phyloP scores from a whole-genome alignment of 2,888 invertebrate genomes.

The Agapostemon virescens region DNA sequence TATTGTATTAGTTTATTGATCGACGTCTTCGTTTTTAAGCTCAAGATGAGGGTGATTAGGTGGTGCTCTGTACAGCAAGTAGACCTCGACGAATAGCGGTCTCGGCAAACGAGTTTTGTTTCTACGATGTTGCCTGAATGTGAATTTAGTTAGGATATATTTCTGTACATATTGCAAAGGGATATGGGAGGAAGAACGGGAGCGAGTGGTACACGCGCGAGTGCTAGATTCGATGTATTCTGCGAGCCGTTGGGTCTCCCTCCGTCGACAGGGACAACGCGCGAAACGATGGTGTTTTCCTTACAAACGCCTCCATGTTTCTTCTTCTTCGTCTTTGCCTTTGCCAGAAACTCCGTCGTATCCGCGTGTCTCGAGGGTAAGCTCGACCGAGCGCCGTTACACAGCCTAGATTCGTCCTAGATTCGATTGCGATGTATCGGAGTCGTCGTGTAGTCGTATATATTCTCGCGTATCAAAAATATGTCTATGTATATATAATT shows the following conservation, averaged over 20 bases:
- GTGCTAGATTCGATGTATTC: slow-evolving; percentile 58
- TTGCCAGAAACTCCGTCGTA: slow-evolving; percentile 26
- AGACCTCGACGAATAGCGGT: slow-evolving; percentile 37
- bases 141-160: slow-evolving; percentile 69
- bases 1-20: slow-evolving; percentile 35
- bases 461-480: slow-evolving; percentile 66
- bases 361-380: slow-evolving; percentile 43
- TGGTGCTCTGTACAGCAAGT: slow-evolving; percentile 61
- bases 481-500: slow-evolving; percentile 71
- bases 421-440: slow-evolving; percentile 64
- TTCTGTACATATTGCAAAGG: slow-evolving; percentile 66
- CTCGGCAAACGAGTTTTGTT: slow-evolving; percentile 51
- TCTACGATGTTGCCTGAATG: slow-evolving; percentile 64
- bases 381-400: slow-evolving; percentile 50
- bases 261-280: slow-evolving; percentile 29
- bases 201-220: slow-evolving; percentile 52
- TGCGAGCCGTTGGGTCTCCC: slow-evolving; percentile 47
- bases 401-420: slow-evolving; percentile 66
- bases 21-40: slow-evolving; percentile 27
- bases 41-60: slow-evolving; percentile 45
- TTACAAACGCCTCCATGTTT: not conserved
- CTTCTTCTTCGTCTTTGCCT: not conserved
- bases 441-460: slow-evolving; percentile 69
- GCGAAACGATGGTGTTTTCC: slow-evolving; percentile 32
- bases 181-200: slow-evolving; percentile 50